Evolutionary conservation across 2,888 invertebrate species (phyloP).

Genomic region (Eupithecia insigniata): DNA sequence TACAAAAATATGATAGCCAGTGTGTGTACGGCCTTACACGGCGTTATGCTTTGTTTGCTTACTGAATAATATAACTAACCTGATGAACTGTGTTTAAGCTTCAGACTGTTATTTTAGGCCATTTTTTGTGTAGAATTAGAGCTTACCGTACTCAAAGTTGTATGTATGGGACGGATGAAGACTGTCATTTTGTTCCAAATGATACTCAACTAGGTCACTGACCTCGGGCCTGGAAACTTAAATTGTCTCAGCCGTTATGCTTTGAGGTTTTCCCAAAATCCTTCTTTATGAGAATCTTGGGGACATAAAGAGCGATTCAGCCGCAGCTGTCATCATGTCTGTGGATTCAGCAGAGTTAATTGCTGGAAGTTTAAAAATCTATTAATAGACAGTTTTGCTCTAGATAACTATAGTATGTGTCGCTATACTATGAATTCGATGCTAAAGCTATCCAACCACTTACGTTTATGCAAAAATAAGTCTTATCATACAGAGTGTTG

Average conservation of each 20-base stretch:
- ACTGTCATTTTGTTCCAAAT: constrained; percentile 3
- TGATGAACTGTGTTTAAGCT: constrained; percentile 39
- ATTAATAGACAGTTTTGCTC: not conserved
- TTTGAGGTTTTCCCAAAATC: not conserved
- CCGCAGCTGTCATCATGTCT: too few relatives aligned
- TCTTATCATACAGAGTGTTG: constrained; percentile 14
- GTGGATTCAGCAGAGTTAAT: not conserved
- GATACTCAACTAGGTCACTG: constrained; percentile 3
- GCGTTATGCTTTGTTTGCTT: constrained; percentile 38
- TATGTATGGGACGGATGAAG: constrained; percentile 1
- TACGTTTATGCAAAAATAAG: not conserved
- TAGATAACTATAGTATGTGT: too few relatives aligned
- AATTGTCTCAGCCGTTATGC: not conserved
- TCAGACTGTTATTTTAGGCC: constrained; percentile 14
- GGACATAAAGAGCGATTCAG: not conserved
- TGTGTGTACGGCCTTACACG: constrained; percentile 16
- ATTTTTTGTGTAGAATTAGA: not conserved
- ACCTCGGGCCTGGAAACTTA: not conserved
- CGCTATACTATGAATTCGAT: not conserved
- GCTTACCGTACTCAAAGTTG: not conserved
- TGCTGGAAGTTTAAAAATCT: not conserved
- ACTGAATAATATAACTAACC: constrained; percentile 39
- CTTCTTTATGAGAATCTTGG: not conserved
- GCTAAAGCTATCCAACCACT: not conserved
- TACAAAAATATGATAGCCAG: not conserved